phyloP scores from a whole-genome alignment of 2,113 vertebrate genomes.

The Naja naja region DNA sequence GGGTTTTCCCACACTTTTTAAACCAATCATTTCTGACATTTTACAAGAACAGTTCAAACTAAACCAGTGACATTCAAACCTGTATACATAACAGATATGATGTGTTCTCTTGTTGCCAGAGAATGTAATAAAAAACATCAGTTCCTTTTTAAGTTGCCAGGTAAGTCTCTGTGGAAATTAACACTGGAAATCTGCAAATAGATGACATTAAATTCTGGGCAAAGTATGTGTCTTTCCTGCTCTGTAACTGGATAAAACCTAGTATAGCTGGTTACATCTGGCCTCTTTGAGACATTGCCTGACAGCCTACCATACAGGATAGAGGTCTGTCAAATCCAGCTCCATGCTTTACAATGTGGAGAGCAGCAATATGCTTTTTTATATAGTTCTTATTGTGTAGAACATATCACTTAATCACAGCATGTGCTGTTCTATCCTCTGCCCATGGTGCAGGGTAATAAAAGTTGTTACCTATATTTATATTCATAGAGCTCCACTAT shows the following conservation, averaged over 20 bases:
- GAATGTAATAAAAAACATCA: neutral
- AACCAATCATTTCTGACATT: too few species aligned
- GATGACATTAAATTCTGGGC: neutral
- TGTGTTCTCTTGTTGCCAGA: neutral
- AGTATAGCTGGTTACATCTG: neutral
- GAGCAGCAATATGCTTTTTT: neutral
- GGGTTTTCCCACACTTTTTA: too few species aligned
- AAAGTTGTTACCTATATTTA: neutral
- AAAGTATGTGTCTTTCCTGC: neutral
- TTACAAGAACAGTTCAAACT: too few species aligned
- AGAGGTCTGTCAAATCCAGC: neutral
- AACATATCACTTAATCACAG: slow-evolving; percentile 7
- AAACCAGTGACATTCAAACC: too few species aligned
- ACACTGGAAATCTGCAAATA: slow-evolving; percentile 16
- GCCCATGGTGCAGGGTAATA: neutral
- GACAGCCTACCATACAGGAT: neutral
- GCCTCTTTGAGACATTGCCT: neutral
- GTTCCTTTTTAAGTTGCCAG: neutral
- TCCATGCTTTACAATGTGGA: neutral
- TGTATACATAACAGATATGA: too few species aligned
- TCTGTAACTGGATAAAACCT: neutral
- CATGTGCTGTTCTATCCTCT: neutral
- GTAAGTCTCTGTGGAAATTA: slow-evolving; percentile 20
- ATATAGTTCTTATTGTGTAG: neutral
- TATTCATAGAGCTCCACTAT: neutral